Evolutionary conservation across 2,797 vertebrate genomes (phyloP).

Genomic region (Passerculus sandwichensis): DNA sequence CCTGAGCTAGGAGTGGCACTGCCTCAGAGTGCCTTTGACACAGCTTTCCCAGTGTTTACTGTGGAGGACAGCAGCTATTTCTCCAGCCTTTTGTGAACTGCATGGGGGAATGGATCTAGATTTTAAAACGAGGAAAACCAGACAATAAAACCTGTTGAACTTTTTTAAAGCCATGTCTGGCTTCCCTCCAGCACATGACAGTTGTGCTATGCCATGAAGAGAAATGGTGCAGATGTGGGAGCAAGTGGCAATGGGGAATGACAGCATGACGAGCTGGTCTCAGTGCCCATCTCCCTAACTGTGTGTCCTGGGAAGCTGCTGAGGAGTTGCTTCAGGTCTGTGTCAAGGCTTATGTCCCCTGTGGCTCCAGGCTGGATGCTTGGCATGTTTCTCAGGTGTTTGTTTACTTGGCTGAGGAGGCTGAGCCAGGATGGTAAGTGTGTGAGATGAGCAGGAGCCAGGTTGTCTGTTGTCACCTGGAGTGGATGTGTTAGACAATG

Average conservation of each 20-base stretch:
- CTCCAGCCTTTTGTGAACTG: neutral
- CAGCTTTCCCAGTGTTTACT: neutral
- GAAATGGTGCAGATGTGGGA: neutral
- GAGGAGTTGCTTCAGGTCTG: neutral
- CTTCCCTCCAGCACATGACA: neutral
- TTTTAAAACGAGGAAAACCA: neutral
- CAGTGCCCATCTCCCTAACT: neutral
- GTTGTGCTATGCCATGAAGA: neutral
- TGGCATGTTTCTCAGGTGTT: neutral
- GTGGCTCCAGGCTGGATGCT: neutral
- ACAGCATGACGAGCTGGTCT: accelerated
- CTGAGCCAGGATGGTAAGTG: neutral
- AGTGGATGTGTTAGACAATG: neutral
- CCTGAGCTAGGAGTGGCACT: neutral
- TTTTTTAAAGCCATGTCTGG: neutral
- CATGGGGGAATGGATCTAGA: neutral
- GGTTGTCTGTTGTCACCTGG: neutral
- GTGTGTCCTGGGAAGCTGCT: neutral
- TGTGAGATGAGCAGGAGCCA: neutral
- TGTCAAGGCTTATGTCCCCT: neutral
- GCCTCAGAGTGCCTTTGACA: neutral
- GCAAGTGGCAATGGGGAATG: accelerated
- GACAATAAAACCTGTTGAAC: neutral
- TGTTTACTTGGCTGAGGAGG: neutral
- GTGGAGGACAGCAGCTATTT: neutral